phyloP scores from a whole-genome alignment of 2,113 vertebrate species.

The Empidonax alnorum region DNA sequence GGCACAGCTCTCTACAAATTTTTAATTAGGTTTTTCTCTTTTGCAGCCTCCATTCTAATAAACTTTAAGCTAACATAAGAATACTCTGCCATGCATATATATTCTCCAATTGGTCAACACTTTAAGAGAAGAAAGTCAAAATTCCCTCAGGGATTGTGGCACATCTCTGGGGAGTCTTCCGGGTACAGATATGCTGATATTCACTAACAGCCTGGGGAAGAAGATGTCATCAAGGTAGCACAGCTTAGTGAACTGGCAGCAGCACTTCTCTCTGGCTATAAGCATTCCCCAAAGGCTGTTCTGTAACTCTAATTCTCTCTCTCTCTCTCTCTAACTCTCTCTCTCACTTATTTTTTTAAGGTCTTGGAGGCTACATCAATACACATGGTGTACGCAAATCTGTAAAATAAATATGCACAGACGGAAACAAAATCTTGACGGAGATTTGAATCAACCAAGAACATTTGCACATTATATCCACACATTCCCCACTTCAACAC shows the following conservation, averaged over 20 bases:
- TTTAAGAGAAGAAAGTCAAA: neutral
- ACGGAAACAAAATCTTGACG: neutral
- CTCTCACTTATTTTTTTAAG: neutral
- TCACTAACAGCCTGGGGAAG: neutral
- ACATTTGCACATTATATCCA: neutral
- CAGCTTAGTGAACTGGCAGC: neutral
- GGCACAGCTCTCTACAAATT: neutral
- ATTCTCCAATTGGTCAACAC: neutral
- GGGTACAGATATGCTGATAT: neutral
- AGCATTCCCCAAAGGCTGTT: neutral
- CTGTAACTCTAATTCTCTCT: neutral
- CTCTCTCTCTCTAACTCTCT: neutral
- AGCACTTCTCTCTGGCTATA: neutral
- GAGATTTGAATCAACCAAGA: neutral
- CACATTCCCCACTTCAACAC: neutral
- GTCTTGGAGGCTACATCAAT: neutral
- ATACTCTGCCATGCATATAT: neutral
- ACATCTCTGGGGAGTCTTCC: neutral
- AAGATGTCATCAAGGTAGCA: neutral
- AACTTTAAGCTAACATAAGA: neutral
- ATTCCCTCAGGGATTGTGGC: neutral
- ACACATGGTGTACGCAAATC: neutral
- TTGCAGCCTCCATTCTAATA: neutral
- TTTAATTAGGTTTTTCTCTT: neutral
- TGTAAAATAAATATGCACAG: neutral